Base-by-base conservation (phyloP, 2,113 vertebrate genomes). In the Jaculus jaculus region DNA sequence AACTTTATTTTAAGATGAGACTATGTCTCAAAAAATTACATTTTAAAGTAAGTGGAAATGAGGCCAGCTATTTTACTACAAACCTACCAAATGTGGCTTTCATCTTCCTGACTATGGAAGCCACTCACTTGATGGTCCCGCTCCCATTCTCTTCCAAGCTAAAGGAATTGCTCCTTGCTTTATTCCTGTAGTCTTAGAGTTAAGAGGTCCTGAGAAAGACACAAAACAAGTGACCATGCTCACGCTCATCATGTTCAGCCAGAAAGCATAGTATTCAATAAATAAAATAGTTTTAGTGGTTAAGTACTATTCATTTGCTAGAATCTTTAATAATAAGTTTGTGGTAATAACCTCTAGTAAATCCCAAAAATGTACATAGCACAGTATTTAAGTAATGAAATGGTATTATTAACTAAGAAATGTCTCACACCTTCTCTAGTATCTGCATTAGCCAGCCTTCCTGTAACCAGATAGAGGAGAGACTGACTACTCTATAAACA, bases 241-340 rank as follows among this genome's bases (percentile, higher is more conserved):
- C 23, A 65, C 17, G 79, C n/a, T 90, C 51, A 51, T 92, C 42
- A 58, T 82, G 15, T 28, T 92, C 58, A 82, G 71, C 24, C 82
- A 73, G 72, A 69, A 90, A 87, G 12, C 23, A 82, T 86, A 72
- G 32, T 84, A 92, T 83, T 69, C n/a, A 87, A 28, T 58, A 68
- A 7, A 34, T 65, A 77, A n/a, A 81, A 51, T n/a, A 12, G 51
- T 61, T 15, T 92, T 87, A 37, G 8, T 87, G 26, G 21, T 92
- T 90, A 87, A 9, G 54, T 80, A 71, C 20, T 66, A 2, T 86
- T 83, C 24, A 39, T 24, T 63, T 68, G 7, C 21, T 54, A 54
- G 54, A 5, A 89, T 28, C 87, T 83, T 86, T 75, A 23, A 77
- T 39, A 81, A 75, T 37, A 91, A 42, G 16, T 66, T 89, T 77